Percentiles rank a stretch among this genome's conserved stretches.
Conservation (phyloP, 2,113 vertebrate species). For the Ginglymostoma cirratum region DNA sequence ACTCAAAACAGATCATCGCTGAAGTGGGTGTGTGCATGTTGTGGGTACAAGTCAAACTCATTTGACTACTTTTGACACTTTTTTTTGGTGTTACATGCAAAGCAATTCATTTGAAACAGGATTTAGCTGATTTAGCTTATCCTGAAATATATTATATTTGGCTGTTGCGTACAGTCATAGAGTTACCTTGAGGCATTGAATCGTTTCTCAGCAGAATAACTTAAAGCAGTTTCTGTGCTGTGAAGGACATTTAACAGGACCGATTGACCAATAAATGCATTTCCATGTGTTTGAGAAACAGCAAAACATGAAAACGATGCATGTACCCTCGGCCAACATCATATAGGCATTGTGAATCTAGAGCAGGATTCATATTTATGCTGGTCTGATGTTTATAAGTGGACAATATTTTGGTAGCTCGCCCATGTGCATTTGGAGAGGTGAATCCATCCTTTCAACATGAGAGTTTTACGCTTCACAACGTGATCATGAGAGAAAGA, state of each 20-base stretch:
- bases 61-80: background rate
- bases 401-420: background rate
- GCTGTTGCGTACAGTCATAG: background rate
- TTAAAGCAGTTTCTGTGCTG: background rate
- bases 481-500: background rate
- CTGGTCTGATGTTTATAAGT: background rate
- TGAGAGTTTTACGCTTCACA: background rate
- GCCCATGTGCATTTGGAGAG: background rate
- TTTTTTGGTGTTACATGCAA: background rate
- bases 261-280: background rate
- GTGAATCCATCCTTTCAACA: background rate
- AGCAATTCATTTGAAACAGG: background rate
- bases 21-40: background rate
- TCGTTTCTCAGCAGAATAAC: background rate
- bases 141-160: background rate
- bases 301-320: background rate
- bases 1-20: slow-evolving; percentile 12
- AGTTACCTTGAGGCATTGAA: background rate
- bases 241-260: background rate
- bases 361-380: background rate
- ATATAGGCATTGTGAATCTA: background rate
- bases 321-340: background rate
- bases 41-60: background rate
- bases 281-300: background rate
- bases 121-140: background rate